Percentiles rank a stretch among this genome's conserved stretches.
Evolutionary conservation across 1,140 invertebrate genomes (phyloP).

Genomic region (Apocrypta bakeri): DNA sequence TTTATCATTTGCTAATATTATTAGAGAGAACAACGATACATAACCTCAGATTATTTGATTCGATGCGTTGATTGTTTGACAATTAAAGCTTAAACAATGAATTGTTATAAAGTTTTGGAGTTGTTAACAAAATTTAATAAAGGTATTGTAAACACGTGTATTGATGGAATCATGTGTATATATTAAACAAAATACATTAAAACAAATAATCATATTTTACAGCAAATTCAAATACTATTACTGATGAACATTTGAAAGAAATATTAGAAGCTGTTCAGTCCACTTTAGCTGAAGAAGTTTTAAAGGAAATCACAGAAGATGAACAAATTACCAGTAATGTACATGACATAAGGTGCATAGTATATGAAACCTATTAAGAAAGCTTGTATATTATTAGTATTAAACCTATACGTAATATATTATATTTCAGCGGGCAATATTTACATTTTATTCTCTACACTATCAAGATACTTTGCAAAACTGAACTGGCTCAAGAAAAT

Average conservation of each 20-base stretch:
- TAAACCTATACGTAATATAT: neutral
- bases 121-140: slow-evolving; percentile 18
- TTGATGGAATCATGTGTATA: neutral
- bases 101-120: slow-evolving; percentile 40
- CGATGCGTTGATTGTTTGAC: neutral
- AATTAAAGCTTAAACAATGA: slow-evolving; percentile 23
- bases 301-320: slow-evolving; percentile 47
- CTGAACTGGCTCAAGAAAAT: slow-evolving; percentile 57
- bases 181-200: neutral
- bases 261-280: slow-evolving; percentile 50
- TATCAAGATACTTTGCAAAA: slow-evolving; percentile 55
- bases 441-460: slow-evolving; percentile 57
- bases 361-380: too few species aligned
- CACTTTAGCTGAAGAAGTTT: slow-evolving; percentile 52
- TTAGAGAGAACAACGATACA: too few species aligned
- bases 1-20: too few species aligned
- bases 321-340: slow-evolving; percentile 34
- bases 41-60: neutral
- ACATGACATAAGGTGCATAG: slow-evolving; percentile 54
- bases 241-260: slow-evolving; percentile 48
- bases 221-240: slow-evolving; percentile 2
- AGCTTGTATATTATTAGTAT: neutral
- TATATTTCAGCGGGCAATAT: slow-evolving; percentile 59
- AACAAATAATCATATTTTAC: slow-evolving; percentile 10
- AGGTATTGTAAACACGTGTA: slow-evolving; percentile 2